Conservation (phyloP, 2,888 invertebrate genomes). For the Platerodrilus igneus region DNA sequence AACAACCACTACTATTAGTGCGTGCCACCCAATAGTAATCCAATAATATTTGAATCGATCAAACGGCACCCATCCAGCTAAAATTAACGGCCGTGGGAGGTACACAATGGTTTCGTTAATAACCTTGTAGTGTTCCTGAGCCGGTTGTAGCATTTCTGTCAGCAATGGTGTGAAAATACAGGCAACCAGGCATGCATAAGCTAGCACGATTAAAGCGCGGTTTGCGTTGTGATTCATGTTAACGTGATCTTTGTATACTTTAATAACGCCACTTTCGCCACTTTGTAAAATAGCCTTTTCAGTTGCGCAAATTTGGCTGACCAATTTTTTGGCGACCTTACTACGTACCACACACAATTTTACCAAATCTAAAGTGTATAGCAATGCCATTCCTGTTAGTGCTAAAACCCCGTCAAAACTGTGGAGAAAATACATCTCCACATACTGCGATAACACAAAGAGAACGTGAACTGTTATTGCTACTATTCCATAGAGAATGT, state of each 20-base stretch:
- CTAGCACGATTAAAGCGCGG: not conserved
- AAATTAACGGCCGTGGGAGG: not conserved
- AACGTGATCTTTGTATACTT: not conserved
- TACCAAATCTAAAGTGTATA: not conserved
- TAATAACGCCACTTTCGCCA: not conserved
- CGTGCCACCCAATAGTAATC: slow-evolving; percentile 16
- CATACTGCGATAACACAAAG: not conserved
- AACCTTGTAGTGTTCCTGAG: not conserved
- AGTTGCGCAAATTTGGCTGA: slow-evolving; percentile 2
- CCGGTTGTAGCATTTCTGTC: not conserved
- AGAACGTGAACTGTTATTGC: not conserved
- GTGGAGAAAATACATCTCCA: not conserved
- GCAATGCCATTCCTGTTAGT: not conserved
- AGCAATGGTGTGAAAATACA: slow-evolving; percentile 2
- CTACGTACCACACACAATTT: not conserved
- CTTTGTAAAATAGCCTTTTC: slow-evolving; percentile 4
- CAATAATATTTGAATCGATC: slow-evolving; percentile 25
- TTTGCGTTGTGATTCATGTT: not conserved
- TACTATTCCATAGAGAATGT: not conserved
- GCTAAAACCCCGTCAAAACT: slow-evolving; percentile 1
- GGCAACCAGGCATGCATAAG: not conserved
- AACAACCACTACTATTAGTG: slow-evolving; percentile 19
- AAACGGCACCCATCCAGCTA: slow-evolving; percentile 29
- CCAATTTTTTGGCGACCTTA: not conserved
- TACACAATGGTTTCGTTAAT: slow-evolving; percentile 2